Evolutionary conservation across 2,888 invertebrate genomes (phyloP).

Genomic region (Tenthredo amoena): DNA sequence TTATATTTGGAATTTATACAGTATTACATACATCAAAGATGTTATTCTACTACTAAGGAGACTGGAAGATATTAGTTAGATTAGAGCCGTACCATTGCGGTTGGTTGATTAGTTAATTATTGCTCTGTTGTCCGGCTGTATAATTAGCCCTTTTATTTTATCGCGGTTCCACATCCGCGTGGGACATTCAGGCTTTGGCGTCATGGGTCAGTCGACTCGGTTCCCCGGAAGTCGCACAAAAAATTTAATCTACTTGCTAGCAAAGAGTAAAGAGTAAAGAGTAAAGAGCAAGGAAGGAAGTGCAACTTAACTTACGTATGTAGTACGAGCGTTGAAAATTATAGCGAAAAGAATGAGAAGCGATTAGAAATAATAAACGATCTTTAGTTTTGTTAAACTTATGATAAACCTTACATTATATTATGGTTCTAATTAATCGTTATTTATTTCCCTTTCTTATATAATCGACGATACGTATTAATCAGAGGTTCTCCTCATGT

Average conservation of each 20-base stretch:
- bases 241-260: slow-evolving; percentile 28
- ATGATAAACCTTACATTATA: not conserved
- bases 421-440: not conserved
- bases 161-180: slow-evolving; percentile 49
- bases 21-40: not conserved
- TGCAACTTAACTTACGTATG: slow-evolving; percentile 1
- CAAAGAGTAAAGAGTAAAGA: not conserved
- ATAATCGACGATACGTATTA: slow-evolving; percentile 27
- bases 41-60: not conserved
- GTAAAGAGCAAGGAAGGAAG: slow-evolving; percentile 43
- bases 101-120: slow-evolving; percentile 37
- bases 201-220: slow-evolving; percentile 20
- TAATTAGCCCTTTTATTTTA: slow-evolving; percentile 34
- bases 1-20: not conserved
- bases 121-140: slow-evolving; percentile 4
- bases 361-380: not conserved
- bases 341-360: not conserved
- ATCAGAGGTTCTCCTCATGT: slow-evolving; percentile 31
- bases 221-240: slow-evolving; percentile 38
- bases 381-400: not conserved
- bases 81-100: slow-evolving; percentile 14
- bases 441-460: slow-evolving; percentile 1
- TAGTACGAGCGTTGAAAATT: not conserved
- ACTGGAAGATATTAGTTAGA: slow-evolving; percentile 26
- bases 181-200: slow-evolving; percentile 39